These are phyloP conservation scores for Clinocottus analis DNA, from an alignment of 2,113 vertebrate species.

Conservation along the genomic window DNA sequence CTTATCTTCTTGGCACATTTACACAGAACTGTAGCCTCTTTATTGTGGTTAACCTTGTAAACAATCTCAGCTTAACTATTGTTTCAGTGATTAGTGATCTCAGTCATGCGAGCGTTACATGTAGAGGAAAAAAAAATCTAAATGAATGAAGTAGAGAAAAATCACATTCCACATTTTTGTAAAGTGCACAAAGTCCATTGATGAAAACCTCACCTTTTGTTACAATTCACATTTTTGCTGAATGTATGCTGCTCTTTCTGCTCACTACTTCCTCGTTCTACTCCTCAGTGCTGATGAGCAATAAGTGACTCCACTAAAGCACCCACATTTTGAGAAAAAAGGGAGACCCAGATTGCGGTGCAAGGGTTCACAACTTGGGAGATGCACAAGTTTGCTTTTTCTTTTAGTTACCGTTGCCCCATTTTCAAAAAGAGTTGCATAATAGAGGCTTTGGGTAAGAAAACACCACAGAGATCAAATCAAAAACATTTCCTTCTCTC, in stretches of 20 bases:
- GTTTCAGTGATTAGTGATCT: conserved; percentile 35
- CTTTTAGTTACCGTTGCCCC: conserved; percentile 26
- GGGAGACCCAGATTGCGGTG: background rate
- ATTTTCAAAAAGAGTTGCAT: conserved; percentile 54
- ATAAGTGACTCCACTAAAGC: background rate
- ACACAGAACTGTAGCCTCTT: conserved; percentile 38
- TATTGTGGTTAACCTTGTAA: conserved; percentile 21
- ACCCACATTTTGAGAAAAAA: background rate
- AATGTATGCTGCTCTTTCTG: background rate
- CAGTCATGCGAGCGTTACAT: conserved; percentile 4
- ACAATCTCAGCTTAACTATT: conserved; percentile 16
- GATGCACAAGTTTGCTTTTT: conserved; percentile 1
- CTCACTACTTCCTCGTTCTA: background rate
- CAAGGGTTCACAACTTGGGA: background rate
- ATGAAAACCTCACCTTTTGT: background rate
- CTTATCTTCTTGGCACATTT: conserved; percentile 55
- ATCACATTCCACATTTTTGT: too few relatives aligned
- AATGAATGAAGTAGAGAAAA: background rate
- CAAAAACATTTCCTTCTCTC: conserved; percentile 16
- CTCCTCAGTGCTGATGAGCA: background rate
- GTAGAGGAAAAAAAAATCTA: background rate
- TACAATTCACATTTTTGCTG: background rate
- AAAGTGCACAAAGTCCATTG: too few relatives aligned
- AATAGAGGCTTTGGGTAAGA: conserved; percentile 48
- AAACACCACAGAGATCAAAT: conserved; percentile 40